Evolutionary conservation across 2,888 invertebrate species (phyloP).

Genomic region (Neelides folsomi): DNA sequence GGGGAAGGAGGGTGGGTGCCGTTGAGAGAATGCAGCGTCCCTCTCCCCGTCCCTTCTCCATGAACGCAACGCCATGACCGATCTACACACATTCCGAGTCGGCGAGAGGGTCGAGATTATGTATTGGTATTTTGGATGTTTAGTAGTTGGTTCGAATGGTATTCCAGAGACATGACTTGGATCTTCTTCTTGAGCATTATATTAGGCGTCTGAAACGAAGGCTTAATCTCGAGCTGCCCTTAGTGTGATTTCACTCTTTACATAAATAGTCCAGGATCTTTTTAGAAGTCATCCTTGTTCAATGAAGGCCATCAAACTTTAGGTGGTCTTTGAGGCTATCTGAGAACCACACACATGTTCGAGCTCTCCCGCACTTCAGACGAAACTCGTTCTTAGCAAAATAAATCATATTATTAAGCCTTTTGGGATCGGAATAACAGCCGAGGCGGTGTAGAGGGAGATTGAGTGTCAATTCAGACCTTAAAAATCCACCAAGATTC

Average conservation of each 20-base stretch:
- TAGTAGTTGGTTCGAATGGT: background rate
- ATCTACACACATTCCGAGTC: too few relatives aligned
- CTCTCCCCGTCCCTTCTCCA: too few relatives aligned
- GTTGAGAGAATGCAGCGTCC: too few relatives aligned
- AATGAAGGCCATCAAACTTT: conserved; percentile 2
- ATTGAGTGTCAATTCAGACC: too few relatives aligned
- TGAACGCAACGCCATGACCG: too few relatives aligned
- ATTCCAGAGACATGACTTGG: background rate
- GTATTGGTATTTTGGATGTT: too few relatives aligned
- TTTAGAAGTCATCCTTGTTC: background rate
- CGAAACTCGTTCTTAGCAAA: conserved; percentile 2
- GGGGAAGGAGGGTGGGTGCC: too few relatives aligned
- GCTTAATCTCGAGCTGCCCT: background rate
- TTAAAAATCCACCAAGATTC: too few relatives aligned
- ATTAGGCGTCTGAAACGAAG: background rate
- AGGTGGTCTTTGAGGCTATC: conserved; percentile 6
- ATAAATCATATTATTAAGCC: conserved; percentile 7
- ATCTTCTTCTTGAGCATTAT: conserved; percentile 1
- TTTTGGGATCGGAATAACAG: conserved; percentile 3
- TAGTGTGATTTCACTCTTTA: background rate
- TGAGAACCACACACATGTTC: conserved; percentile 6
- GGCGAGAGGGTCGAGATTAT: too few relatives aligned
- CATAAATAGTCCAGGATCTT: conserved; percentile 1
- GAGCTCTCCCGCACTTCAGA: conserved; percentile 2
- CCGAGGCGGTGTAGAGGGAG: background rate